phyloP scores from a whole-genome alignment of 2,113 vertebrate genomes.

The Pteronura brasiliensis region DNA sequence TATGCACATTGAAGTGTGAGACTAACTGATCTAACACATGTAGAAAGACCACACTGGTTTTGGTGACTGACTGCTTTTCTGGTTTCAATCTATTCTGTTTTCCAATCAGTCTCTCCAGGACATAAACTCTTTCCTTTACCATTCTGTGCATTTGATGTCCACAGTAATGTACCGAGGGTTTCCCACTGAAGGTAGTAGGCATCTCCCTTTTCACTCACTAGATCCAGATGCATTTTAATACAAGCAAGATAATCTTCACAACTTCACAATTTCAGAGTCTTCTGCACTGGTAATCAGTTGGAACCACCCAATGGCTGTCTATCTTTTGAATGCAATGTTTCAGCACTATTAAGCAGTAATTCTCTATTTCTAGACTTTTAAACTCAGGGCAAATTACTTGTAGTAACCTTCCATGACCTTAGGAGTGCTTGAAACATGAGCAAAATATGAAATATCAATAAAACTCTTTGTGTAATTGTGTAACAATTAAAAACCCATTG shows the following conservation, averaged over 20 bases:
- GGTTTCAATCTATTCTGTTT: neutral
- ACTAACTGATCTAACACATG: neutral
- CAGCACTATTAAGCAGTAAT: neutral
- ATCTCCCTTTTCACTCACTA: neutral
- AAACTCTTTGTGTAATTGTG: neutral
- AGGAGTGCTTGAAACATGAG: neutral
- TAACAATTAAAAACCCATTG: neutral
- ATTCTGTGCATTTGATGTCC: neutral
- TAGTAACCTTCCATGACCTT: neutral
- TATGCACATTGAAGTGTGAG: neutral
- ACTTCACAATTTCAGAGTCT: neutral
- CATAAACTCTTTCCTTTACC: neutral
- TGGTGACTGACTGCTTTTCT: neutral
- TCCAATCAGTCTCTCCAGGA: neutral
- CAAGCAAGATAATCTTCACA: neutral
- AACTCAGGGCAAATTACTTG: neutral
- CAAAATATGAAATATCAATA: neutral
- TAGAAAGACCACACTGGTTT: neutral
- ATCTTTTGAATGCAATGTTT: neutral
- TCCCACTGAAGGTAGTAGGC: neutral
- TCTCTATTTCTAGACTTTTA: neutral
- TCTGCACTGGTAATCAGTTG: neutral
- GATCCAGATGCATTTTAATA: neutral
- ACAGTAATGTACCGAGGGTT: neutral
- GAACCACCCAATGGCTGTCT: neutral